phyloP scores from a whole-genome alignment of 2,888 invertebrate species.

The Sycophila texana region DNA sequence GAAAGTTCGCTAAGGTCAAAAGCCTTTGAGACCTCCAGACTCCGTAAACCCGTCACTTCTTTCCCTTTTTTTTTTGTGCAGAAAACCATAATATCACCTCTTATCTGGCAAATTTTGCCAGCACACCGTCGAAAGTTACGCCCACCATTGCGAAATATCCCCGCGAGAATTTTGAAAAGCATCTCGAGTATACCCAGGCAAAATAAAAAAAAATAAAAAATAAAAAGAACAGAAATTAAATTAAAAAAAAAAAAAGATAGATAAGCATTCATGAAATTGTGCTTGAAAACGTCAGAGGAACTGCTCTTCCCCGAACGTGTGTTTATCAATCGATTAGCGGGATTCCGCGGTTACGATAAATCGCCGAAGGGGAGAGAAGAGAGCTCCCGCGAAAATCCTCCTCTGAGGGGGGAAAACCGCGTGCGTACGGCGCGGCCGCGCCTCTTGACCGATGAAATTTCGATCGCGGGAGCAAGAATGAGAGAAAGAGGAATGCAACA shows the following conservation, averaged over 20 bases:
- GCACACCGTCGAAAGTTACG: not conserved
- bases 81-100: too few species aligned
- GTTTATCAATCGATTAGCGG: too few species aligned
- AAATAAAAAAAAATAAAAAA: not conserved
- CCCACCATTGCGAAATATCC: too few species aligned
- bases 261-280: too few species aligned
- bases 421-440: not conserved
- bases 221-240: not conserved
- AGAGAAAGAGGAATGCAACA: conserved; percentile 8
- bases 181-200: too few species aligned
- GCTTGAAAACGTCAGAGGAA: not conserved
- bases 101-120: too few species aligned
- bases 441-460: conserved; percentile 23
- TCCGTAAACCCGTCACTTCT: not conserved
- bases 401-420: not conserved
- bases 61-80: not conserved
- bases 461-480: conserved; percentile 1
- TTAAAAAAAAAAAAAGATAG: too few species aligned
- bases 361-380: too few species aligned
- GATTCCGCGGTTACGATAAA: too few species aligned
- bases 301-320: not conserved
- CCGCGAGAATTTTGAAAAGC: too few species aligned
- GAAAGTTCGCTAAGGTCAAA: conserved; percentile 39
- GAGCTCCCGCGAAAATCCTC: not conserved
- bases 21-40: conserved; percentile 26